Percentiles rank a stretch among this genome's conserved stretches.
Evolutionary conservation across 2,888 invertebrate genomes (phyloP).

Genomic region (Xylota segnis): DNA sequence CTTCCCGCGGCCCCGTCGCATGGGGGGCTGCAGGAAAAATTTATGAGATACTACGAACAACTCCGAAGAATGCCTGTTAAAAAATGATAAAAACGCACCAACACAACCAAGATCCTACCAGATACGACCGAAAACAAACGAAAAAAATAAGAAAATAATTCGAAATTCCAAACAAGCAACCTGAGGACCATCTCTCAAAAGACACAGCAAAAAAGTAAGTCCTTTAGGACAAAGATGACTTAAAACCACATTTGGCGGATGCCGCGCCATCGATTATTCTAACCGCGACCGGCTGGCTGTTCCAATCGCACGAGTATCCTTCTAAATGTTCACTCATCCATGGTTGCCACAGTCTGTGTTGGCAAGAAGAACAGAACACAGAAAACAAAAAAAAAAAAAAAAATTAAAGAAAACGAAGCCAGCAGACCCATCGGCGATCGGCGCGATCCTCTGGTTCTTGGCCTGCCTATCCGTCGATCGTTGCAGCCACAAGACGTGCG

Average conservation of each 20-base stretch:
- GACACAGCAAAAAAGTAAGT: slow-evolving; percentile 26
- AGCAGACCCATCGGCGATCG: slow-evolving; percentile 54
- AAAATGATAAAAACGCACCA: slow-evolving; percentile 65
- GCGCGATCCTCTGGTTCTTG: slow-evolving; percentile 17
- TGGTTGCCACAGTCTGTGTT: slow-evolving; percentile 56
- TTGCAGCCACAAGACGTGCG: slow-evolving; percentile 47
- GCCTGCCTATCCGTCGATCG: not conserved
- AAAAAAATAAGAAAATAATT: slow-evolving; percentile 34
- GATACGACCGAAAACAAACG: slow-evolving; percentile 22
- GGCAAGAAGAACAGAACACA: slow-evolving; percentile 6
- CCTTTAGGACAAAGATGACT: slow-evolving; percentile 70
- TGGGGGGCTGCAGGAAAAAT: slow-evolving; percentile 34
- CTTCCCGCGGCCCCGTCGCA: slow-evolving; percentile 14
- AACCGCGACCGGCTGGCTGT: slow-evolving; percentile 20
- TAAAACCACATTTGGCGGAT: slow-evolving; percentile 73
- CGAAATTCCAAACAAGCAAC: slow-evolving; percentile 59
- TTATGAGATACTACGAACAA: slow-evolving; percentile 69
- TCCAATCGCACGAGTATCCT: slow-evolving; percentile 25
- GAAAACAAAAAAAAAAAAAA: slow-evolving; percentile 20
- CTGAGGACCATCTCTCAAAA: slow-evolving; percentile 34
- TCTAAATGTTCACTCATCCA: slow-evolving; percentile 66
- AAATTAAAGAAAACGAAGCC: slow-evolving; percentile 6
- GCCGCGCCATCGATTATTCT: slow-evolving; percentile 62
- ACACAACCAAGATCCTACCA: slow-evolving; percentile 53
- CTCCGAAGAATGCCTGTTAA: slow-evolving; percentile 56